Evolutionary conservation across 1,140 invertebrate species (phyloP).

Genomic region (Latrodectus geometricus): DNA sequence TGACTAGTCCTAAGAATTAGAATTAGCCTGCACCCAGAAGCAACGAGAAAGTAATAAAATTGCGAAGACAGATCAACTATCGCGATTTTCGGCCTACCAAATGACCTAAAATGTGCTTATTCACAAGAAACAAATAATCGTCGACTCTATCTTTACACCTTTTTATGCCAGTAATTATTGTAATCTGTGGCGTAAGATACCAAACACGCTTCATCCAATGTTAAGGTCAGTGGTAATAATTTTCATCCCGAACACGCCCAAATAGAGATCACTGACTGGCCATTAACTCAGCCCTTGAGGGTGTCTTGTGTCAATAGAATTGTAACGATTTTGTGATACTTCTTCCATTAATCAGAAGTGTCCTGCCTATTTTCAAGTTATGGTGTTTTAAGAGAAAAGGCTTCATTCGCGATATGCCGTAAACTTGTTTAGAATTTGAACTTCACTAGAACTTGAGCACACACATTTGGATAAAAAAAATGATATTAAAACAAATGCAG

Average conservation of each 20-base stretch:
- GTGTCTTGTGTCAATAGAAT: background rate
- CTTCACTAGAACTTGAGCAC: no score
- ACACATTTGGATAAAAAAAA: no score
- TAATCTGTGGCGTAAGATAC: background rate
- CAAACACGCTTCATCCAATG: background rate
- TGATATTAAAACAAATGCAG: no score
- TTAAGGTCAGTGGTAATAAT: background rate
- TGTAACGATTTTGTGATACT: background rate
- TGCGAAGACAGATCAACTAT: no score
- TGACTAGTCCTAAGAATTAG: no score
- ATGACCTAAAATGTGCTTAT: background rate
- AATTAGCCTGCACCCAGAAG: no score
- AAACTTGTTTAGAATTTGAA: no score
- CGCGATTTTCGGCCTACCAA: background rate
- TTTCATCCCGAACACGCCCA: background rate
- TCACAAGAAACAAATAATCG: background rate
- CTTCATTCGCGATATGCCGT: no score
- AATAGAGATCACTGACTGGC: background rate
- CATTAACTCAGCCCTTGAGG: background rate
- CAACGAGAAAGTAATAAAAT: no score
- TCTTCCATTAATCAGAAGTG: background rate
- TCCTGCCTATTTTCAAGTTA: no score
- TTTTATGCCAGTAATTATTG: background rate
- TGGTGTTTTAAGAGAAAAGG: no score
- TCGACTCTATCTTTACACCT: background rate